Percentiles rank a stretch among this genome's conserved stretches.
These are phyloP conservation scores for Pediacus dermestoides DNA, from an alignment of 2,888 invertebrate species.

Conservation along the genomic window DNA sequence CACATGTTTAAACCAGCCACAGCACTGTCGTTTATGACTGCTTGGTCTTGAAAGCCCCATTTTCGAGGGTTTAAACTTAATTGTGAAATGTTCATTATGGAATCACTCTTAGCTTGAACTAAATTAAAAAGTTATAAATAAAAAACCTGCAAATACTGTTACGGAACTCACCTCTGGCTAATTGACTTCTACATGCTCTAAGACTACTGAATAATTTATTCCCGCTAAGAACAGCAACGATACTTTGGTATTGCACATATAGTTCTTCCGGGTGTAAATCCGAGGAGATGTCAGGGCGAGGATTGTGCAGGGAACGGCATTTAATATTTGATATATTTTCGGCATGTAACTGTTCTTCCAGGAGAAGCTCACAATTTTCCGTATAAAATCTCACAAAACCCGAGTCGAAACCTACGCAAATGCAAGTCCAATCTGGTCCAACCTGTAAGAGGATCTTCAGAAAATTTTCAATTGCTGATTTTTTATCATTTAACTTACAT, in stretches of 20 bases:
- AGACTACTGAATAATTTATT: slow-evolving; percentile 76
- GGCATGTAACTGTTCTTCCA: slow-evolving; percentile 81
- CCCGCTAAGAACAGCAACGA: slow-evolving; percentile 72
- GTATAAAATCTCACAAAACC: slow-evolving; percentile 87
- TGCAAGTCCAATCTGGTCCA: slow-evolving; percentile 90
- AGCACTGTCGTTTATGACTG: slow-evolving; percentile 71
- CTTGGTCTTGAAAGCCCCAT: slow-evolving; percentile 80
- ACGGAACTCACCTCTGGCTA: slow-evolving; percentile 67
- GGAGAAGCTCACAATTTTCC: slow-evolving; percentile 76
- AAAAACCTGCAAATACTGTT: slow-evolving; percentile 7
- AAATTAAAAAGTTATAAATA: neutral
- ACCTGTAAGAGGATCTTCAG: slow-evolving; percentile 51
- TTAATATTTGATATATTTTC: slow-evolving; percentile 76
- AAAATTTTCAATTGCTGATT: slow-evolving; percentile 3
- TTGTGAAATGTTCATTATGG: slow-evolving; percentile 1
- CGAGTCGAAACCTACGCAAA: slow-evolving; percentile 80
- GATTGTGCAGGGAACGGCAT: slow-evolving; percentile 65
- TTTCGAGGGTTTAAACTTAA: slow-evolving; percentile 69
- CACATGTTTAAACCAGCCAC: slow-evolving; percentile 69
- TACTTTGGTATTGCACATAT: slow-evolving; percentile 68
- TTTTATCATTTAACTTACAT: slow-evolving; percentile 29
- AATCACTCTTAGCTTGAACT: slow-evolving; percentile 1
- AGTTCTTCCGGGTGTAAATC: slow-evolving; percentile 62
- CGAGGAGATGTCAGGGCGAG: slow-evolving; percentile 46
- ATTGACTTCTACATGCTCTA: slow-evolving; percentile 71